Evolutionary conservation across 92 coral and sea anemone species (phyloP), one percentile per base, ranked within the genome.

Genomic region (Porites rus): DNA sequence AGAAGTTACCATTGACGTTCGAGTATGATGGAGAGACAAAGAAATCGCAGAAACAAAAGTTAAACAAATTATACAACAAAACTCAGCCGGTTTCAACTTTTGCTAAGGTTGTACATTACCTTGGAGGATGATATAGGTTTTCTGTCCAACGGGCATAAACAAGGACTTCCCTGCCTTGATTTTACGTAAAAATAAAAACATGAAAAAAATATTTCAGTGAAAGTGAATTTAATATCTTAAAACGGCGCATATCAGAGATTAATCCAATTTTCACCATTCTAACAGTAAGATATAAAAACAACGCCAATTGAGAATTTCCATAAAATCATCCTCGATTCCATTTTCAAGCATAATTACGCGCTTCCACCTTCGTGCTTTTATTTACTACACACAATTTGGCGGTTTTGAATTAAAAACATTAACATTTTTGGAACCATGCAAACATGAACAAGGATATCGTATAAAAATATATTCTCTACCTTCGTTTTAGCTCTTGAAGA

Each of bases 121-220:
- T 97, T 97, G 14, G 98, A 88, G 31, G 95, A 83, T 62, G 98
- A 84, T 65, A 97, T 91, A 31, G 99, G 99, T 56, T 86, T 89
- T 74, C 99, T 89, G 73, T 97, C 99, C 92, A 97, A 90, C 9
- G 99, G 99, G 50, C 99, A 92, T 50, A 95, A 65, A 11, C 91
- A 87, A 11, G 97, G 94, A 72, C 99, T 95, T 80, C 98, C 97
- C 74, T 97, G 96, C 80, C 96, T 78, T 46, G 1, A 64, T n/a
- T 43, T 38, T 62, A 38, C 7, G 28, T 16, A 66, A 11, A 74
- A 46, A 50, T 21, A 61, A 24, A 38, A 25, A 65, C 46, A 6
- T 6, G 46, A 21, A 18, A 19, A 21, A 16, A 43, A 16, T 61
- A 18, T 52, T 13, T 78, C 19, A 64, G 67, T n/a, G 25, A 19